Percentiles rank a stretch among this genome's conserved stretches.
phyloP scores from a whole-genome alignment of 2,888 invertebrate genomes.

The Orchesella flavescens region DNA sequence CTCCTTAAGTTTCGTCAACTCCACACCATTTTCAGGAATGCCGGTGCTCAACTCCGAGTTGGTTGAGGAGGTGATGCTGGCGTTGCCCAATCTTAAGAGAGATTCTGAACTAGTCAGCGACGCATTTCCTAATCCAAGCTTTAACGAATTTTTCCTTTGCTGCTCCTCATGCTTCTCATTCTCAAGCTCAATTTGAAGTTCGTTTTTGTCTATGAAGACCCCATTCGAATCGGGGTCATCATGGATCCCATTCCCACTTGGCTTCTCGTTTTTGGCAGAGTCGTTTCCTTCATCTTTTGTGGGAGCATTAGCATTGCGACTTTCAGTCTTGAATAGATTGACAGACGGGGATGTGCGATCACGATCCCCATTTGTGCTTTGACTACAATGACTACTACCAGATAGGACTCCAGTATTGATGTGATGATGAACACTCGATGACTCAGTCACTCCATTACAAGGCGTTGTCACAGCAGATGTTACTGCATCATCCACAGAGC shows the following conservation, averaged over 20 bases:
- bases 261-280: neutral
- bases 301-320: neutral
- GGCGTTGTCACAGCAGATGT: slow-evolving; percentile 37
- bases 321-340: slow-evolving; percentile 21
- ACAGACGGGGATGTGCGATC: slow-evolving; percentile 12
- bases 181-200: slow-evolving; percentile 26
- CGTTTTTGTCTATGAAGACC: slow-evolving; percentile 49
- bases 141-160: neutral
- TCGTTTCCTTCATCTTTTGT: neutral
- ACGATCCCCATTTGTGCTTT: slow-evolving; percentile 41
- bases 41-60: slow-evolving; percentile 48
- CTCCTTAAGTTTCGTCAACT: slow-evolving; percentile 79
- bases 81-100: neutral
- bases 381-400: slow-evolving; percentile 10
- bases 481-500: neutral
- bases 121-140: neutral
- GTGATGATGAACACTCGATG: neutral
- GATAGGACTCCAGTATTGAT: slow-evolving; percentile 4
- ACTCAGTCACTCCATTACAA: slow-evolving; percentile 43
- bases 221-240: slow-evolving; percentile 22
- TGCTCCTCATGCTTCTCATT: too few relatives aligned
- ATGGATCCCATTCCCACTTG: slow-evolving; percentile 3
- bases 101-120: neutral
- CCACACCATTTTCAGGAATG: slow-evolving; percentile 73
- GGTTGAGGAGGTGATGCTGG: slow-evolving; percentile 37